Evolutionary conservation across 1,140 invertebrate genomes (phyloP).

Genomic region (Eriocheir sinensis): DNA sequence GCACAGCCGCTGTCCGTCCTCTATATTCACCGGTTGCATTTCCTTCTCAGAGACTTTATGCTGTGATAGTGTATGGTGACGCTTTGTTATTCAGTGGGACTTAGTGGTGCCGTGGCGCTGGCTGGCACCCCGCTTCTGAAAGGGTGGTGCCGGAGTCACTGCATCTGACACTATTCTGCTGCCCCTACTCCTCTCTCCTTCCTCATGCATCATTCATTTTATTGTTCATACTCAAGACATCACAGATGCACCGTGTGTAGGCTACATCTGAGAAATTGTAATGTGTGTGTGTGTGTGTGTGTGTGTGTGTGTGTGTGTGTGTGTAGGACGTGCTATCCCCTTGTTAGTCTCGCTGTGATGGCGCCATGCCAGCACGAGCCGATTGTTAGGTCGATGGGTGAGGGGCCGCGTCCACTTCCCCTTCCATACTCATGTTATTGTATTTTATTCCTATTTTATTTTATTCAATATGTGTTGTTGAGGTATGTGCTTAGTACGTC

Average conservation of each 20-base stretch:
- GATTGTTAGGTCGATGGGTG: background rate
- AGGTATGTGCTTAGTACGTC: background rate
- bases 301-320: slow-evolving; percentile 13
- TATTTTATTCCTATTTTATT: background rate
- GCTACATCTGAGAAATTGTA: too few relatives aligned
- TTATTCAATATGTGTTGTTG: background rate
- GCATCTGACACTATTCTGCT: background rate
- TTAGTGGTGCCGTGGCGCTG: too few relatives aligned
- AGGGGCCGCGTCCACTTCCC: too few relatives aligned
- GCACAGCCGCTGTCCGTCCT: too few relatives aligned
- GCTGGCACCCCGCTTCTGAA: too few relatives aligned
- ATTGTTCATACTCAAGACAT: background rate
- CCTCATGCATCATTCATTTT: background rate
- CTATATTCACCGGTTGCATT: too few relatives aligned
- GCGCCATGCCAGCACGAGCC: background rate
- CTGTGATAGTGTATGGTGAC: too few relatives aligned
- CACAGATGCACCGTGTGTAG: background rate
- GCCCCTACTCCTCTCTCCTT: background rate
- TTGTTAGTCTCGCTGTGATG: too few relatives aligned
- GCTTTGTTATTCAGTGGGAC: too few relatives aligned
- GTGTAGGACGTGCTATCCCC: background rate
- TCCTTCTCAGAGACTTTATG: too few relatives aligned
- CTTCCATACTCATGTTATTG: background rate
- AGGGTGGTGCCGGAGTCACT: too few relatives aligned
- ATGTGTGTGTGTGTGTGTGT: slow-evolving; percentile 14